phyloP scores from a whole-genome alignment of 1,140 invertebrate species.

The Drosophila lowei region DNA sequence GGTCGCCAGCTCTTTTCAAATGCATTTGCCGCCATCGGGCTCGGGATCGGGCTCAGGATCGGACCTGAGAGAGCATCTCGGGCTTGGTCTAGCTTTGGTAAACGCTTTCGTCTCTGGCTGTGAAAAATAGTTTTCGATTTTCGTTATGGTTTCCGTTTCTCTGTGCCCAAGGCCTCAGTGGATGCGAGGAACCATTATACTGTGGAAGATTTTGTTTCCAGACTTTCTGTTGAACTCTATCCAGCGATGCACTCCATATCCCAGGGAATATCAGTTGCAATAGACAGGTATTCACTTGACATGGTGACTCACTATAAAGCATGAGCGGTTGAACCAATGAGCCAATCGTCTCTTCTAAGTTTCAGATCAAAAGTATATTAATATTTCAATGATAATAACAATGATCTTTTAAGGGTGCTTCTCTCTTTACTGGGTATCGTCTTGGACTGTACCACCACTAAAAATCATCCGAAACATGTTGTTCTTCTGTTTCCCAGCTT shows the following conservation, averaged over 20 bases:
- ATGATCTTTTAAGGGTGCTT: too few species aligned
- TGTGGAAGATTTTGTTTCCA: not conserved
- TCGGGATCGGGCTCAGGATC: constrained; percentile 22
- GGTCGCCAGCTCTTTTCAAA: not conserved
- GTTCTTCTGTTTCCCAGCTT: constrained; percentile 6
- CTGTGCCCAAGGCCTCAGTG: not conserved
- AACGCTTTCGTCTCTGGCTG: constrained; percentile 38
- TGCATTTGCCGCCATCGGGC: constrained; percentile 66
- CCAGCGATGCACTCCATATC: too few species aligned
- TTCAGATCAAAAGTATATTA: too few species aligned
- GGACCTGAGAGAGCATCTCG: constrained; percentile 30
- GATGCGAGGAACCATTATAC: not conserved
- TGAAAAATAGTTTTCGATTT: constrained; percentile 76
- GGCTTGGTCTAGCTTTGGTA: constrained; percentile 6
- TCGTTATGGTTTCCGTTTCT: constrained; percentile 54
- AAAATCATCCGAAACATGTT: not conserved
- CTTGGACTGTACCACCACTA: not conserved
- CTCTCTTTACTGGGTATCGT: not conserved
- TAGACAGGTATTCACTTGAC: too few species aligned
- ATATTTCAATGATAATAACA: too few species aligned
- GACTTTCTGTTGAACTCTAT: not conserved
- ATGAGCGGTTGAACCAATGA: too few species aligned
- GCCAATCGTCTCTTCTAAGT: too few species aligned
- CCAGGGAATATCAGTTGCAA: too few species aligned
- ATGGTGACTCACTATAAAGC: too few species aligned